These are phyloP conservation scores for Plebejus argus DNA, from an alignment of 2,888 invertebrate genomes.

Conservation along the genomic window DNA sequence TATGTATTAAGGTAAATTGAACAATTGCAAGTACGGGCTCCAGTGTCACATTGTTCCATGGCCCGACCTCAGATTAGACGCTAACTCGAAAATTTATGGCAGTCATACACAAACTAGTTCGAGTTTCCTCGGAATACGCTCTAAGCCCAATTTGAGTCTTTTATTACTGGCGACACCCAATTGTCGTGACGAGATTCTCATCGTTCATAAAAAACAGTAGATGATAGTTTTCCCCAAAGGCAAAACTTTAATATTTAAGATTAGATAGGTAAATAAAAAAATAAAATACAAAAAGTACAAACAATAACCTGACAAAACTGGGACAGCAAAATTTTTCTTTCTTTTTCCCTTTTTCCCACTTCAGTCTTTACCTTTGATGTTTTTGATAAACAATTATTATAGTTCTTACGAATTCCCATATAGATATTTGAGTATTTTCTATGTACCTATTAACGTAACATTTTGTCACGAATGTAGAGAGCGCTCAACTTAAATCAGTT, in stretches of 20 bases:
- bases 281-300: neutral
- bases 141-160: conserved; percentile 75
- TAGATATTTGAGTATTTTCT: too few relatives aligned
- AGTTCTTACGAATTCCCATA: too few relatives aligned
- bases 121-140: conserved; percentile 74
- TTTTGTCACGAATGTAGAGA: too few relatives aligned
- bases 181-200: conserved; percentile 46
- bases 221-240: neutral
- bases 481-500: too few relatives aligned
- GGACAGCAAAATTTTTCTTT: too few relatives aligned
- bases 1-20: conserved; percentile 74
- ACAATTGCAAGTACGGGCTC: conserved; percentile 75
- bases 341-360: too few relatives aligned
- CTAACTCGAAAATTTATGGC: conserved; percentile 72
- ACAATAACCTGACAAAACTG: too few relatives aligned
- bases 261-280: neutral
- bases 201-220: conserved; percentile 8
- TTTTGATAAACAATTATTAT: too few relatives aligned
- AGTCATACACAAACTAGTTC: conserved; percentile 64
- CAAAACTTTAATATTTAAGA: neutral
- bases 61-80: conserved; percentile 71
- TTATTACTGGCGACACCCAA: conserved; percentile 79
- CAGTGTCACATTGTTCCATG: conserved; percentile 74
- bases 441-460: too few relatives aligned
- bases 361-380: too few relatives aligned